Evolutionary conservation across 2,797 vertebrate genomes (phyloP).

Genomic region (Pangasius sanitwongsei): DNA sequence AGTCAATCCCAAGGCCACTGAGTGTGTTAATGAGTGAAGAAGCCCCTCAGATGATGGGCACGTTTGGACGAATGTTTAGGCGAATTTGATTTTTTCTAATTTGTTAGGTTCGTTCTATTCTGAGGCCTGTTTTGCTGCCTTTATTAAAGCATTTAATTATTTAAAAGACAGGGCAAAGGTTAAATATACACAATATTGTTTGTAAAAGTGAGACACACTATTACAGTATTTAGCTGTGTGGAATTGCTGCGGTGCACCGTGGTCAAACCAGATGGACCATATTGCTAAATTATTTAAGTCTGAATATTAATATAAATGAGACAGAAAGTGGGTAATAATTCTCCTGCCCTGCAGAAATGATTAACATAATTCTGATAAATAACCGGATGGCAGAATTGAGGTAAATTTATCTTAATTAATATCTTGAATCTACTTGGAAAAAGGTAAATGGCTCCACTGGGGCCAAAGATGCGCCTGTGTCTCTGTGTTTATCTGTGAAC

Average conservation of each 20-base stretch:
- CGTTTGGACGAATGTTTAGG: background rate
- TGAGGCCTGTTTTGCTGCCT: conserved; percentile 21
- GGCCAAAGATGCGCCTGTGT: conserved; percentile 76
- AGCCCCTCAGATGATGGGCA: conserved; percentile 32
- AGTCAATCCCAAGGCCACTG: conserved; percentile 54
- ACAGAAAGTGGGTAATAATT: conserved; percentile 99
- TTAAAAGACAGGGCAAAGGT: conserved; percentile 59
- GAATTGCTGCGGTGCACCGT: conserved; percentile 62
- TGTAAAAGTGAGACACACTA: conserved; percentile 26
- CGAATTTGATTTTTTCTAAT: conserved; percentile 9
- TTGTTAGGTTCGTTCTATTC: conserved; percentile 2
- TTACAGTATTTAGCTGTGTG: background rate
- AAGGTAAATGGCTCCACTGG: conserved; percentile 92
- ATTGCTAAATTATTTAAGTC: conserved; percentile 97
- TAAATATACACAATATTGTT: conserved; percentile 68
- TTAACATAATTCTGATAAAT: conserved; percentile 99
- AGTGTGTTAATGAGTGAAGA: conserved; percentile 42
- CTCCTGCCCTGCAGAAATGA: conserved; percentile 99
- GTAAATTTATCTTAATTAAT: conserved; percentile 99
- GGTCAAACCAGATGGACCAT: conserved; percentile 85
- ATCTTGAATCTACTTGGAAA: conserved; percentile 94
- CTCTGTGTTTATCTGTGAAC: conserved; percentile 62
- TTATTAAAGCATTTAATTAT: conserved; percentile 36
- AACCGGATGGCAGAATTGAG: conserved; percentile 99
- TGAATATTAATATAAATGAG: conserved; percentile 99